A percentile compares a stretch with the other conserved stretches of the same genome.
Evolutionary conservation across 2,113 vertebrate species (phyloP).

Genomic region (Ictalurus punctatus): DNA sequence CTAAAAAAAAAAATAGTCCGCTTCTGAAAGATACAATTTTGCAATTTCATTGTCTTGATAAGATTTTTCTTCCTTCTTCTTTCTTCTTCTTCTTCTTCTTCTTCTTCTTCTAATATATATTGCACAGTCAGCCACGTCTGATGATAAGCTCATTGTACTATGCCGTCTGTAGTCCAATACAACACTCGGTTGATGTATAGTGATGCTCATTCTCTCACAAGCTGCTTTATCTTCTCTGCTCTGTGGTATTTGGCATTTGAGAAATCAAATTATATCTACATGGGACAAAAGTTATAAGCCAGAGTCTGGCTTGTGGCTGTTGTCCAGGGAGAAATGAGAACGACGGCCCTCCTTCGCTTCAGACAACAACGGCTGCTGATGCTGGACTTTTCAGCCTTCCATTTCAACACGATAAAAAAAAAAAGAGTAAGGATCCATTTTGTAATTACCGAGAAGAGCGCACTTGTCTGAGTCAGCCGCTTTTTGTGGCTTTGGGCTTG

Average conservation of each 20-base stretch:
- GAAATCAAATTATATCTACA: slow-evolving; percentile 40
- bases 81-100: background rate
- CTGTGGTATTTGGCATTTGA: slow-evolving; percentile 36
- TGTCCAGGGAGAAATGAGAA: slow-evolving; percentile 43
- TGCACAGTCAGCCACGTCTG: background rate
- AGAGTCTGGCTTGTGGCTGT: slow-evolving; percentile 36
- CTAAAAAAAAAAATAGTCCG: background rate
- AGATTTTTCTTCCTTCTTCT: background rate
- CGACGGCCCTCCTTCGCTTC: slow-evolving; percentile 39
- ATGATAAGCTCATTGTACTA: slow-evolving; percentile 5
- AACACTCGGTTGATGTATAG: slow-evolving; percentile 30
- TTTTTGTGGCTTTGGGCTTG: slow-evolving; percentile 37
- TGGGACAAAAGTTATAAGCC: slow-evolving; percentile 34
- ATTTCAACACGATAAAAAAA: slow-evolving; percentile 39
- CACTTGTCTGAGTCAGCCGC: slow-evolving; percentile 47
- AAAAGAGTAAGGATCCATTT: slow-evolving; percentile 28
- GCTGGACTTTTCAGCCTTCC: slow-evolving; percentile 35
- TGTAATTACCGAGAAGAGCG: slow-evolving; percentile 48
- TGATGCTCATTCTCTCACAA: slow-evolving; percentile 16
- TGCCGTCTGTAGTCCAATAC: slow-evolving; percentile 4
- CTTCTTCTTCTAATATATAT: slow-evolving; percentile 6
- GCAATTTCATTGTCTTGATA: slow-evolving; percentile 21
- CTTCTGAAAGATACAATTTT: background rate
- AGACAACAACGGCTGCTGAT: slow-evolving; percentile 55
- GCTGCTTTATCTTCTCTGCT: slow-evolving; percentile 40